Percentiles rank a stretch among this genome's conserved stretches.
Conservation (phyloP, 2,888 invertebrate species). For the Ectobius pallidus region DNA sequence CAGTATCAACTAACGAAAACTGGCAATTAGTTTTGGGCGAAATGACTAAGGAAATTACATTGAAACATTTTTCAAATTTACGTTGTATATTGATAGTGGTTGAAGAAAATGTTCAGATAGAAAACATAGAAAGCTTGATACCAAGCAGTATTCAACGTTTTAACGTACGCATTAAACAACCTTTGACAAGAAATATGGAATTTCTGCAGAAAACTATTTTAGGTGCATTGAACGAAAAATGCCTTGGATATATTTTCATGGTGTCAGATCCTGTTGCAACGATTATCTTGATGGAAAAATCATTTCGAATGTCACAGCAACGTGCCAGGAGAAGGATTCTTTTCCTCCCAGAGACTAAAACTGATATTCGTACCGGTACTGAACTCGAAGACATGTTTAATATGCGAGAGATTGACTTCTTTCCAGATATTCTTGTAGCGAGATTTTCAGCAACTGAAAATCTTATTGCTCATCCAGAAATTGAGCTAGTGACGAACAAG, state of each 20-base stretch:
- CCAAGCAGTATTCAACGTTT: not conserved
- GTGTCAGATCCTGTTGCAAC: not conserved
- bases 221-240: not conserved
- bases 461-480: too few species aligned
- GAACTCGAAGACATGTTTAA: not conserved
- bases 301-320: not conserved
- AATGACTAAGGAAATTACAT: not conserved
- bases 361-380: too few species aligned
- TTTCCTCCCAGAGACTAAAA: not conserved
- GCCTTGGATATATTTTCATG: not conserved
- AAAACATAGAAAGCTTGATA: not conserved
- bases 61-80: not conserved
- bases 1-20: not conserved
- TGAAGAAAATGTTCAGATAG: not conserved
- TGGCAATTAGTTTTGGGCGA: not conserved
- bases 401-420: conserved; percentile 5
- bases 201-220: not conserved
- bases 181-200: not conserved
- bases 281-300: not conserved
- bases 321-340: not conserved
- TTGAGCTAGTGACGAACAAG: not conserved
- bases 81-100: not conserved
- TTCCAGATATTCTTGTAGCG: conserved; percentile 4
- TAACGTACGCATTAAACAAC: not conserved
- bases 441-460: not conserved